These are phyloP conservation scores for Anguilla anguilla DNA, from an alignment of 2,797 vertebrate species.

Conservation along the genomic window DNA sequence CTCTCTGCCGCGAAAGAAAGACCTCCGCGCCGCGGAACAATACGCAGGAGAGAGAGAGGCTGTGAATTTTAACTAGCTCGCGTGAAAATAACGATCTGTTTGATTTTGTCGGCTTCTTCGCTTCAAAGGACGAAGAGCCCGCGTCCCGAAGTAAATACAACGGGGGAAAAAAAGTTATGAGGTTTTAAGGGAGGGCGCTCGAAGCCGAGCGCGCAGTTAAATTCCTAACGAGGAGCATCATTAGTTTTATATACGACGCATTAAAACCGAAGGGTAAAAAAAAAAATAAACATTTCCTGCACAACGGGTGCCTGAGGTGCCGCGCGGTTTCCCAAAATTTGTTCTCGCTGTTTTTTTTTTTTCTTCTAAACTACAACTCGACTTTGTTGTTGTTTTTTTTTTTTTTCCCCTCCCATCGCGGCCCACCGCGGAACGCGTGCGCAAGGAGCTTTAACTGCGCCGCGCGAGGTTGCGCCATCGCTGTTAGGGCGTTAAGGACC, in stretches of 20 bases:
- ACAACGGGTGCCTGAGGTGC: neutral
- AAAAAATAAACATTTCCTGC: neutral
- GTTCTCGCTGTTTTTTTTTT: neutral
- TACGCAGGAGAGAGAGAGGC: neutral
- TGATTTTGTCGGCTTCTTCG: neutral
- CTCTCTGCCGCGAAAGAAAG: neutral
- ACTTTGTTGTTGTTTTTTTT: neutral
- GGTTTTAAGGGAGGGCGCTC: neutral
- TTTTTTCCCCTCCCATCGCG: neutral
- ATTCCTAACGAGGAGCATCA: constrained; percentile 1
- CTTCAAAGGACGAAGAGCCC: neutral
- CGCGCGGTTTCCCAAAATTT: neutral
- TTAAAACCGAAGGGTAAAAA: neutral
- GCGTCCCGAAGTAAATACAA: neutral
- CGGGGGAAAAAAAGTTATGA: neutral
- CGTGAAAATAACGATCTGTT: neutral
- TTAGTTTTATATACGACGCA: constrained; percentile 6
- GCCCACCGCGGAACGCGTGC: neutral
- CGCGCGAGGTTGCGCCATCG: neutral
- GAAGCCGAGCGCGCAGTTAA: neutral
- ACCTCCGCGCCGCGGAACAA: neutral
- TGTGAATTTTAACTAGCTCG: neutral
- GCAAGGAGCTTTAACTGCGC: neutral
- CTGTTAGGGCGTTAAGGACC: neutral
- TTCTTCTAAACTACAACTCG: too few relatives aligned